phyloP scores from a whole-genome alignment of 1,140 invertebrate genomes.

The Temnothorax curvispinosus region DNA sequence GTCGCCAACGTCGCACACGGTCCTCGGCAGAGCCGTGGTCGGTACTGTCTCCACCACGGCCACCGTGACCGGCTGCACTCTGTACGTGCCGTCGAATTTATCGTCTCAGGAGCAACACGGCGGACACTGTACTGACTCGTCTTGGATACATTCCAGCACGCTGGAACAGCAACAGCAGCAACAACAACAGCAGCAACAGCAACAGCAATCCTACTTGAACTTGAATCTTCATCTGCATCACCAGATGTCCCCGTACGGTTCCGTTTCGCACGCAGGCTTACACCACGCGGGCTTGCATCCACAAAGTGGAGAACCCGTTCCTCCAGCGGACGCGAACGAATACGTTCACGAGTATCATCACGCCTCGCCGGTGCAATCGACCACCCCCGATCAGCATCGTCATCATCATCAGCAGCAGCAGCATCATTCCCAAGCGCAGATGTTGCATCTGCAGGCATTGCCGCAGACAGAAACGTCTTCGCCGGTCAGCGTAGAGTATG shows the following conservation, averaged over 20 bases:
- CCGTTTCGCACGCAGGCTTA: constrained; percentile 66
- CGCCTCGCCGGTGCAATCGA: constrained; percentile 67
- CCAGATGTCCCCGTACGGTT: constrained; percentile 79
- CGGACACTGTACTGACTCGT: constrained; percentile 75
- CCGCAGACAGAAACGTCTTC: constrained; percentile 74
- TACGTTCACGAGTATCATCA: constrained; percentile 79
- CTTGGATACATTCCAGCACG: constrained; percentile 81
- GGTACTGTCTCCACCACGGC: constrained; percentile 72
- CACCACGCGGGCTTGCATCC: constrained; percentile 74
- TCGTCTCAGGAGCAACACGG: constrained; percentile 77
- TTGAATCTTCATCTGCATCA: constrained; percentile 84
- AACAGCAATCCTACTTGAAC: constrained; percentile 83
- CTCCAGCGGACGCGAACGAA: constrained; percentile 63
- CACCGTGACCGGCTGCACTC: constrained; percentile 76
- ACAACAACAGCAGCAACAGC: constrained; percentile 80
- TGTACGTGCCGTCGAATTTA: constrained; percentile 81
- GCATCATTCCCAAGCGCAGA: constrained; percentile 71
- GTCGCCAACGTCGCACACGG: constrained; percentile 80
- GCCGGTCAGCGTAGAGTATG: constrained; percentile 76
- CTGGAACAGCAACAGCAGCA: constrained; percentile 78
- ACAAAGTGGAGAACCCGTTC: constrained; percentile 64
- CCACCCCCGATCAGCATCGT: constrained; percentile 72
- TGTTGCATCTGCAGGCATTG: constrained; percentile 75
- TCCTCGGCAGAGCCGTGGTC: constrained; percentile 68
- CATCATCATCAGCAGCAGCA: constrained; percentile 64